phyloP scores from a whole-genome alignment of 2,888 invertebrate species.

The Callyntrura sp. region DNA sequence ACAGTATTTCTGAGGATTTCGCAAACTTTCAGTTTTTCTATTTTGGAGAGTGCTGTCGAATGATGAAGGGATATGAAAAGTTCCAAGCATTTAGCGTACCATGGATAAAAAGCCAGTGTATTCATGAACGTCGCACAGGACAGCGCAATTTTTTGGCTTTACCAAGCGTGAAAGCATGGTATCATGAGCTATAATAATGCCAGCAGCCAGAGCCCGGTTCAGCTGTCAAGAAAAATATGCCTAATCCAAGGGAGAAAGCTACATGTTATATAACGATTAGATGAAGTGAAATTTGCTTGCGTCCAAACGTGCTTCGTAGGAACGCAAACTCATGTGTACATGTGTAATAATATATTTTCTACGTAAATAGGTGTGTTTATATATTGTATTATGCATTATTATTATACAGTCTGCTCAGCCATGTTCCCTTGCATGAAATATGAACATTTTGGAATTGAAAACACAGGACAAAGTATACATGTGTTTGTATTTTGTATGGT shows the following conservation, averaged over 20 bases:
- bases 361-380: too few species aligned
- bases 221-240: conserved; percentile 61
- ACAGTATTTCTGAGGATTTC: too few species aligned
- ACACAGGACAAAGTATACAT: too few species aligned
- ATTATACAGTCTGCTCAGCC: background rate
- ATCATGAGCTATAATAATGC: conserved; percentile 47
- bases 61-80: background rate
- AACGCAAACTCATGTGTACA: too few species aligned
- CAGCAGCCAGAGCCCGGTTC: conserved; percentile 47
- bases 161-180: conserved; percentile 46
- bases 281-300: too few species aligned
- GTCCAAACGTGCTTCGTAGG: too few species aligned
- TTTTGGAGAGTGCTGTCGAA: too few species aligned
- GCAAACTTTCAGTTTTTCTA: too few species aligned
- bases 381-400: background rate
- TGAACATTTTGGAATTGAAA: background rate
- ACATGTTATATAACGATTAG: too few species aligned
- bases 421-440: conserved; percentile 45
- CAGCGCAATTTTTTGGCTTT: conserved; percentile 48
- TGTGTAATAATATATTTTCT: background rate
- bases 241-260: conserved; percentile 46
- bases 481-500: too few species aligned
- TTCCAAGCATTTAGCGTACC: background rate
- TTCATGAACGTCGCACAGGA: too few species aligned
- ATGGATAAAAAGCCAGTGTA: background rate